Conservation (phyloP, 2,888 invertebrate genomes). For the Xylophagus ater region DNA sequence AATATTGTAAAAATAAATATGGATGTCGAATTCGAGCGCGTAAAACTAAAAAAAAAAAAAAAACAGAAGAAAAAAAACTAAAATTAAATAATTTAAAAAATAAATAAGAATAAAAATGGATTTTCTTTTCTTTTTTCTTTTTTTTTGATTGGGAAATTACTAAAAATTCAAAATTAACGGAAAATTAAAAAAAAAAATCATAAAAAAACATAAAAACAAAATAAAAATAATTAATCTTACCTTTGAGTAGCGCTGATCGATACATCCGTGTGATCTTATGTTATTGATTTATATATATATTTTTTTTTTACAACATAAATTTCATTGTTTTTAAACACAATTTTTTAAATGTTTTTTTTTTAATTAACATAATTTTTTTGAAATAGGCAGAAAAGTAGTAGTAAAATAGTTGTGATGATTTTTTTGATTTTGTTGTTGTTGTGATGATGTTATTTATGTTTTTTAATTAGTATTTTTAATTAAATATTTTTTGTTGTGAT, state of each 20-base stretch:
- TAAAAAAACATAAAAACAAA: slow-evolving; percentile 8
- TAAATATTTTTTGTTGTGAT: slow-evolving; percentile 10
- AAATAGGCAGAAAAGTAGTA: too few species aligned
- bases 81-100: slow-evolving; percentile 17
- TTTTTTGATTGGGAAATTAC: too few species aligned
- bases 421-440: slow-evolving; percentile 7
- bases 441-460: slow-evolving; percentile 12
- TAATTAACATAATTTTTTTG: slow-evolving; percentile 11
- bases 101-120: slow-evolving; percentile 16
- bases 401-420: slow-evolving; percentile 13
- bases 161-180: too few species aligned
- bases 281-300: slow-evolving; percentile 6
- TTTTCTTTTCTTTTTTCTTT: too few species aligned
- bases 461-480: slow-evolving; percentile 13
- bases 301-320: too few species aligned
- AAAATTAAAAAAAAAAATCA: slow-evolving; percentile 14
- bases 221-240: slow-evolving; percentile 27
- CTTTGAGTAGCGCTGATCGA: slow-evolving; percentile 39
- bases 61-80: slow-evolving; percentile 13
- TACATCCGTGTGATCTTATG: slow-evolving; percentile 38
- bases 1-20: too few species aligned
- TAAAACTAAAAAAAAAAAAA: slow-evolving; percentile 2
- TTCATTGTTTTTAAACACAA: slow-evolving; percentile 2
- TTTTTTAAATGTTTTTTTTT: slow-evolving; percentile 16
- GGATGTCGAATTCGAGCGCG: background rate